Evolutionary conservation across 2,888 invertebrate species (phyloP), one percentile per base, ranked within the genome.

Genomic region (Phalangium opilio): DNA sequence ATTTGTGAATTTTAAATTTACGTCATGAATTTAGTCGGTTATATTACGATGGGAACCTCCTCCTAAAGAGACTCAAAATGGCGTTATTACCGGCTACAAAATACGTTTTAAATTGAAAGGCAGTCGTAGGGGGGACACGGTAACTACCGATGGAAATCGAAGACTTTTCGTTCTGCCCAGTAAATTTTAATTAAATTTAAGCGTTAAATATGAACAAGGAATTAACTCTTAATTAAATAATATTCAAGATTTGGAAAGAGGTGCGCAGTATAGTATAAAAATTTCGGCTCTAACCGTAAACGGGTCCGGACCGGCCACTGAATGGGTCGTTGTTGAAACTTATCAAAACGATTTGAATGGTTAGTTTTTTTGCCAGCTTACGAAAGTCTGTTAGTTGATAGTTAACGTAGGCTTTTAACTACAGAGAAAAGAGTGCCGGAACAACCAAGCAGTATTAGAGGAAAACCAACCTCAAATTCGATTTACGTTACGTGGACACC

Each of bases 51-150:
- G 95, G 95, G 87, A 90, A 60, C 82, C 89, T 0, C 91, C 91
- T 0, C 78, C 83, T 0, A 63, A 75, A 1, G 83, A 84, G 60
- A 75, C 81, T 15, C 82, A 80, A 62, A 93, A 96, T 66, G 95
- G 95, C 0, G 74, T 85, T 45, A 85, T 96, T 46, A 90, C 87
- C 0, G 95, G 95, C n/a, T 96, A 95, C 71, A 93, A 89, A 71
- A 78, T 96, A 55, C 78, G 86, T 38, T 89, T 83, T 70, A 79
- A 83, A 56, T 70, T 71, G 61, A 70, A 70, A 55, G 71, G 72
- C 56, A 59, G 68, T 44, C 62, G 68, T 35, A 44, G 53, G 42
- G 64, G 81, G 0, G 80, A 81, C 61, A 82, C 83, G 7, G 73
- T 83, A 38, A 81, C 83, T 2, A 86, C 90, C 0, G 84, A 89